Conservation (phyloP, 2,888 invertebrate genomes). For the Metalampra italica region DNA sequence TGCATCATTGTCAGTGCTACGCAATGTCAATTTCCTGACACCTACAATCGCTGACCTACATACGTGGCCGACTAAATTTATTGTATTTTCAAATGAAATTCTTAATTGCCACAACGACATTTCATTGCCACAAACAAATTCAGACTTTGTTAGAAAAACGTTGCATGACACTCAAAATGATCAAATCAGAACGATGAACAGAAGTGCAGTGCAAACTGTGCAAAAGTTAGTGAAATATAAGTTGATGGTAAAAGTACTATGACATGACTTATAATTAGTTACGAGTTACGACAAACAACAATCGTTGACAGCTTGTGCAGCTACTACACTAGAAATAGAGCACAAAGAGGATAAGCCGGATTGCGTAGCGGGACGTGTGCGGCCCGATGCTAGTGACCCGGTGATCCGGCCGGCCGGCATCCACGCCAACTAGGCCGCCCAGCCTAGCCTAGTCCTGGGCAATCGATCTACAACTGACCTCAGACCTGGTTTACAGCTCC, state of each 20-base stretch:
- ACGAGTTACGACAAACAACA: no score
- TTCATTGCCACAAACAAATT: slow-evolving; percentile 4
- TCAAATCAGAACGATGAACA: slow-evolving; percentile 3
- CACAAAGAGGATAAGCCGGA: slow-evolving; percentile 39
- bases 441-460: slow-evolving; percentile 53
- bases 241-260: no score
- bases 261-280: no score
- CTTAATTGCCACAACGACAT: slow-evolving; percentile 2
- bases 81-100: slow-evolving; percentile 23
- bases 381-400: slow-evolving; percentile 35
- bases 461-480: slow-evolving; percentile 44
- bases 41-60: slow-evolving; percentile 44
- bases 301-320: no score
- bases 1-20: slow-evolving; percentile 41
- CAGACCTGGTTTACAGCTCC: slow-evolving; percentile 26
- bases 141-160: not conserved
- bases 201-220: no score
- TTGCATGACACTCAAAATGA: slow-evolving; percentile 5
- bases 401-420: slow-evolving; percentile 11
- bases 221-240: no score
- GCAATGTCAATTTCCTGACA: slow-evolving; percentile 50
- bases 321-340: slow-evolving; percentile 43
- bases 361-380: slow-evolving; percentile 33
- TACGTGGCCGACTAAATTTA: slow-evolving; percentile 34
- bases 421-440: slow-evolving; percentile 62